Base-by-base conservation (phyloP, 2,888 invertebrate genomes). In the Caenorhabditis afra region DNA sequence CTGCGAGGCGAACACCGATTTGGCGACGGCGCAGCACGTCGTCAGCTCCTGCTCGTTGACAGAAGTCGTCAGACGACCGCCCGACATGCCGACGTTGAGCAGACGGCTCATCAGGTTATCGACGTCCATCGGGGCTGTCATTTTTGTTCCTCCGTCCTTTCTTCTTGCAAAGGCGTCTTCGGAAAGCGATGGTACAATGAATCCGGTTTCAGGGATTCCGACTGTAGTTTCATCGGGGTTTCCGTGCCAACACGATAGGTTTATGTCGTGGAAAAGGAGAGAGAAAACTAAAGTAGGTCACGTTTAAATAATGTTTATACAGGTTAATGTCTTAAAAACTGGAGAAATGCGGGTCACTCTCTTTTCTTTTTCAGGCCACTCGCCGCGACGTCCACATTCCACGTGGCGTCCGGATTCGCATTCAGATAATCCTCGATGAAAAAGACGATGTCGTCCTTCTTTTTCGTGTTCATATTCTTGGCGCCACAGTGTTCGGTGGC, bases 1-100 rank as follows among this genome's bases (percentile, higher is more conserved):
- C 70, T 87, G 87, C 45, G 64, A 64, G 16, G 71, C 78, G 81
- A 86, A 87, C 22, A 85, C 84, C 20, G 83, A 78, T 61, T 85
- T 85, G 50, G 83, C 86, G 49, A 80, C 52, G 52, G 65, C 58
- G 59, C 87, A 87, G 57, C 85, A 82, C 37, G 55, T 47, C 18
- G 62, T 59, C 22, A 87, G 76, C 41, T 87, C 87, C 44, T 81
- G 70, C 44, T 84, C 85, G 53, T 74, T 70, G 57, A 86, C 76
- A 67, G 53, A 70, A 12, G 71, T 64, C 3, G 82, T 82, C 59
- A 84, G 76, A 5, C 84, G 50, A 18, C 84, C 84, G 45, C 84
- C 81, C 1, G 78, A 59, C 44, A 59, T 61, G 37, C 84, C 84
- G 22, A 84, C 84, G 58, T 82, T 83, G 65, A 82, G 76, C 55